A percentile compares a stretch with the other conserved stretches of the same genome.
phyloP scores from a whole-genome alignment of 2,888 invertebrate genomes.

The Teleiodes luculella region DNA sequence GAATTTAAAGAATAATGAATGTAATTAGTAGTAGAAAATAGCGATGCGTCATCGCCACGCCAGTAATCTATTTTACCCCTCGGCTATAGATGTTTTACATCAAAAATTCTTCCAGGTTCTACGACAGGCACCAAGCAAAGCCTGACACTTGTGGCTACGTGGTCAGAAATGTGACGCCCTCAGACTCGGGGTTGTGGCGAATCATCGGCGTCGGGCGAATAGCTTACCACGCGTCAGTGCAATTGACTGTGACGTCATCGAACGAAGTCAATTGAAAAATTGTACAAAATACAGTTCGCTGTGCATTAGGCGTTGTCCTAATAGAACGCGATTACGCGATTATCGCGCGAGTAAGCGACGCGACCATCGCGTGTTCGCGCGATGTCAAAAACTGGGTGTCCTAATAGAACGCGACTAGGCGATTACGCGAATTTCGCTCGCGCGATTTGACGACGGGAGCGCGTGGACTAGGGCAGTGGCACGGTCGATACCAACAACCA shows the following conservation, averaged over 20 bases:
- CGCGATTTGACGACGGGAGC: slow-evolving; percentile 18
- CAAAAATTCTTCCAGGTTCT: slow-evolving; percentile 46
- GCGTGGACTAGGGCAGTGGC: slow-evolving; percentile 12
- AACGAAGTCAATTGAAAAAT: not conserved
- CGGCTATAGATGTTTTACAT: no score
- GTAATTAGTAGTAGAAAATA: no score
- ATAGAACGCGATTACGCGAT: not conserved
- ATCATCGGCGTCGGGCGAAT: slow-evolving; percentile 55
- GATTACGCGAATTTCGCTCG: slow-evolving; percentile 19
- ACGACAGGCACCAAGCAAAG: slow-evolving; percentile 32
- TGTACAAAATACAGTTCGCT: no score
- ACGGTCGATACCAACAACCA: slow-evolving; percentile 8
- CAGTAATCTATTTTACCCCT: no score
- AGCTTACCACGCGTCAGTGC: slow-evolving; percentile 36
- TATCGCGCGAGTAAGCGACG: slow-evolving; percentile 9
- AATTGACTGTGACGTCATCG: not conserved
- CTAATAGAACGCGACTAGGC: slow-evolving; percentile 10
- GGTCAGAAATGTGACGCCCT: slow-evolving; percentile 44
- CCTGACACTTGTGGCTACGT: slow-evolving; percentile 44
- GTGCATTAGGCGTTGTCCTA: no score
- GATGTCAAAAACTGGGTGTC: not conserved
- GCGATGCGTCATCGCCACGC: no score
- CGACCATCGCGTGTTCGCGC: slow-evolving; percentile 10
- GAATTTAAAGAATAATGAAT: no score
- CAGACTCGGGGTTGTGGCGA: slow-evolving; percentile 53